These are phyloP conservation scores for Syndactyla subalaris DNA, from an alignment of 2,797 vertebrate genomes.

Conservation along the genomic window DNA sequence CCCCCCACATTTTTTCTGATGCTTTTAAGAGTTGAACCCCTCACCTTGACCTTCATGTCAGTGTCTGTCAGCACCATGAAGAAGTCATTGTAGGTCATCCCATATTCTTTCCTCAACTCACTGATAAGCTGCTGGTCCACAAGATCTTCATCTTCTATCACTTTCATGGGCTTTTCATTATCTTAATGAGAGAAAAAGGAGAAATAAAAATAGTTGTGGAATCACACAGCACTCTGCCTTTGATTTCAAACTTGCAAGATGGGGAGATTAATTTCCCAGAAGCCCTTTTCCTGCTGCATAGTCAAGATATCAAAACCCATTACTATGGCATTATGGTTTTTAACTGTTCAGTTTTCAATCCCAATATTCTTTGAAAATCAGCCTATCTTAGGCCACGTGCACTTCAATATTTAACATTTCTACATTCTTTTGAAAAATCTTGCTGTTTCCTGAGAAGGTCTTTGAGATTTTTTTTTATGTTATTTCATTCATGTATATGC, in stretches of 20 bases:
- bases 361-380: neutral
- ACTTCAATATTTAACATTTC: neutral
- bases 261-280: neutral
- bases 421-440: neutral
- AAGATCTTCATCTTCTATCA: conserved; percentile 91
- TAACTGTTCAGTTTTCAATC: neutral
- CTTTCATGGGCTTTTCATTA: conserved; percentile 95
- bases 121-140: conserved; percentile 92
- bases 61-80: conserved; percentile 94
- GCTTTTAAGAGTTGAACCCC: neutral
- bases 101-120: conserved; percentile 91
- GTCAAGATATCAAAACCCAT: neutral
- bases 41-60: conserved; percentile 94
- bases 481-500: neutral
- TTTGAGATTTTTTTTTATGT: neutral
- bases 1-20: neutral
- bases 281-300: neutral
- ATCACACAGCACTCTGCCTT: neutral
- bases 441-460: neutral
- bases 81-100: conserved; percentile 95
- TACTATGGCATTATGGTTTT: neutral
- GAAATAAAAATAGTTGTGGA: conserved; percentile 9
- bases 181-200: conserved; percentile 79
- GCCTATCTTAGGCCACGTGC: neutral
- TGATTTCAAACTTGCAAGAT: neutral